Evolutionary conservation across 2,888 invertebrate genomes (phyloP).

Genomic region (Cacoxenus indagator): DNA sequence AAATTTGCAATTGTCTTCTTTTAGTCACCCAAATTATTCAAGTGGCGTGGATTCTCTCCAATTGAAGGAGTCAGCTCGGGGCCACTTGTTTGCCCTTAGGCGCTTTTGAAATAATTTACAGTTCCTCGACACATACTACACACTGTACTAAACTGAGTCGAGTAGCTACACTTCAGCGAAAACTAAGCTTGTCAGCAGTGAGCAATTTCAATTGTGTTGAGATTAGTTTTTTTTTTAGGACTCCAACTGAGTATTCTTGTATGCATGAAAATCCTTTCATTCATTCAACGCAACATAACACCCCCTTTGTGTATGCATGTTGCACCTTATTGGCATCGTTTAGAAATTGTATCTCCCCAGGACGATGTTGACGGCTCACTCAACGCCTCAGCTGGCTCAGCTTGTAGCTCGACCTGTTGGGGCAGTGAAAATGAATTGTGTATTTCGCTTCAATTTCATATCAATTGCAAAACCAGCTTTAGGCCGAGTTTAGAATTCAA

Average conservation of each 20-base stretch:
- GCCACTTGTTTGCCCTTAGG: too few relatives aligned
- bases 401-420: too few relatives aligned
- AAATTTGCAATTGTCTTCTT: too few relatives aligned
- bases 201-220: neutral
- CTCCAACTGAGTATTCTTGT: neutral
- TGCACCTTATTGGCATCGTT: neutral
- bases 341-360: too few relatives aligned
- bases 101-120: too few relatives aligned
- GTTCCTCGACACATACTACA: too few relatives aligned
- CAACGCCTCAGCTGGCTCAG: too few relatives aligned
- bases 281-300: neutral
- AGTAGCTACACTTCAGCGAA: neutral
- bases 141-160: neutral
- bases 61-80: too few relatives aligned
- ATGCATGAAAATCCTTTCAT: constrained; percentile 23
- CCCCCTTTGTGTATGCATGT: neutral
- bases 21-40: neutral
- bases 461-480: constrained; percentile 19
- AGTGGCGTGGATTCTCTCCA: too few relatives aligned
- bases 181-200: neutral
- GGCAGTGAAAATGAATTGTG: constrained; percentile 13
- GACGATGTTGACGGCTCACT: too few relatives aligned
- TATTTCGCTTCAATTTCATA: constrained; percentile 28
- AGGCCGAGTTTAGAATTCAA: neutral
- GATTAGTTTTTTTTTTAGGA: neutral